Conservation (phyloP, 2,113 vertebrate genomes). For the Indicator indicator region DNA sequence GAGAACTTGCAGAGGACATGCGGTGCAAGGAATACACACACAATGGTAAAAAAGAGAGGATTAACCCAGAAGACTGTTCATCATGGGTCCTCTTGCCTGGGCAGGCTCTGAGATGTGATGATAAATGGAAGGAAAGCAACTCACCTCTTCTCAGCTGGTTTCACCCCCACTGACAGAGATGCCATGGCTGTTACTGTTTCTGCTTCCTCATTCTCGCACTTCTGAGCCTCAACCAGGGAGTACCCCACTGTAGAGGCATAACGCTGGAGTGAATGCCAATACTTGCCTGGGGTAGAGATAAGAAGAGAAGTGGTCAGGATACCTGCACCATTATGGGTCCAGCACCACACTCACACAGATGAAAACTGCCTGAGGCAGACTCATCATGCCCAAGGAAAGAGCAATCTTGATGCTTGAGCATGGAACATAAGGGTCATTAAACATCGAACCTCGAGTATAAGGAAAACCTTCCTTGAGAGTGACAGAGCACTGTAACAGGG, state of each 20-base stretch:
- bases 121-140: neutral
- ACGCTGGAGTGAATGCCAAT: conserved; percentile 91
- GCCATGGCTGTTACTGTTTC: conserved; percentile 98
- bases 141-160: conserved; percentile 89
- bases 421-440: neutral
- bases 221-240: conserved; percentile 90
- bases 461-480: neutral
- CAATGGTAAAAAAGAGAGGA: neutral
- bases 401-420: neutral
- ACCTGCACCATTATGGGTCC: rapidly evolving
- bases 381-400: neutral
- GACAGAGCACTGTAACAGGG: neutral
- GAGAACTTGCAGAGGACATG: neutral
- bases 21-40: rapidly evolving
- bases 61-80: neutral
- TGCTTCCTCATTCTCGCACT: conserved; percentile 89
- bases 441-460: neutral
- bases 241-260: conserved; percentile 82
- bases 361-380: neutral
- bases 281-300: conserved; percentile 83
- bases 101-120: rapidly evolving
- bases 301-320: neutral
- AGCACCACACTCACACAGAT: rapidly evolving
- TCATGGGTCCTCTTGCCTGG: neutral
- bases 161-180: conserved; percentile 92